phyloP scores from a whole-genome alignment of 2,113 vertebrate genomes.

The Dicentrarchus labrax region DNA sequence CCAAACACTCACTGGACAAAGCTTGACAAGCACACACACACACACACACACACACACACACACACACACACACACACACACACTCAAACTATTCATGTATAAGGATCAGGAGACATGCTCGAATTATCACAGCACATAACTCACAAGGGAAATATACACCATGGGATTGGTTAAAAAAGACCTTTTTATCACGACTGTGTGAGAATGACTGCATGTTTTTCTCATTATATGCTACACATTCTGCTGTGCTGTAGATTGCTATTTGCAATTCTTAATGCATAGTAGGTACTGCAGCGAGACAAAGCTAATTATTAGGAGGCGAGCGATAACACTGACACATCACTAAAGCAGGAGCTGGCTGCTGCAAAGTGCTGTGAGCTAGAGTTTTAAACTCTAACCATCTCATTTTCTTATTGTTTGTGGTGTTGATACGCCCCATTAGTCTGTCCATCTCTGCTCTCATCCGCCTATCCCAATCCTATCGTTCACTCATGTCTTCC shows the following conservation, averaged over 20 bases:
- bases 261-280: slow-evolving; percentile 55
- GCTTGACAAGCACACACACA: slow-evolving; percentile 36
- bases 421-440: slow-evolving; percentile 73
- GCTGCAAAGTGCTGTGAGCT: slow-evolving; percentile 57
- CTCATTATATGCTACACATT: slow-evolving; percentile 58
- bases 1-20: slow-evolving; percentile 60
- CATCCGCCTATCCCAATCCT: not conserved
- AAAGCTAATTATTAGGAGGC: slow-evolving; percentile 73
- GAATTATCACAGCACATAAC: slow-evolving; percentile 33
- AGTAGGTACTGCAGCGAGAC: slow-evolving; percentile 55
- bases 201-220: slow-evolving; percentile 42
- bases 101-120: slow-evolving; percentile 39
- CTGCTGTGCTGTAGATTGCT: slow-evolving; percentile 56
- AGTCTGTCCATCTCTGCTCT: slow-evolving; percentile 55
- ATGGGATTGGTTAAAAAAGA: slow-evolving; percentile 29
- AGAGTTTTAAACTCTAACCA: slow-evolving; percentile 55
- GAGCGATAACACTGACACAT: slow-evolving; percentile 74
- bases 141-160: slow-evolving; percentile 5
- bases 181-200: slow-evolving; percentile 15
- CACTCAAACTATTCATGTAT: slow-evolving; percentile 16
- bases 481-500: not conserved
- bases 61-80: slow-evolving; percentile 4
- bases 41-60: slow-evolving; percentile 11
- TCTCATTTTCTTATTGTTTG: slow-evolving; percentile 58
- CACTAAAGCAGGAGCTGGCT: slow-evolving; percentile 52